Base-by-base conservation (phyloP, 2,888 invertebrate species). In the Cataglyphis rosenhaueri region DNA sequence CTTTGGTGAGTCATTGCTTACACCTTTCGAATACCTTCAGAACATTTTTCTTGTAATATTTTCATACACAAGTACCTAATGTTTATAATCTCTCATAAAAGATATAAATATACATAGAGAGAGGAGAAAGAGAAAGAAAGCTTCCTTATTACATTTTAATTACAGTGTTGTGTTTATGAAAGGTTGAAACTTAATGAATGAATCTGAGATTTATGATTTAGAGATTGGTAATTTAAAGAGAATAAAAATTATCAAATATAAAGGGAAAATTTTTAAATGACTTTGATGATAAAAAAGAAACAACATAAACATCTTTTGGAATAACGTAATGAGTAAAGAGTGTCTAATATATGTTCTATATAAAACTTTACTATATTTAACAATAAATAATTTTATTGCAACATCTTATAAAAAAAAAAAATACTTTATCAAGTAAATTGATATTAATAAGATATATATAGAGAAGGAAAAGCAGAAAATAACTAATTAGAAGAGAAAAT, bases 1-100 rank as follows among this genome's bases (percentile, higher is more conserved):
- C 86, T 90, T 88, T 90, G 90, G 90, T 84, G 83, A 79, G 35
- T 83, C 61, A 32, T 78, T 74, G 52, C 61, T 75, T 71, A 62
- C 35, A 66, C 48, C 18, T 79, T 38, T 64, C 38, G 15, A 48
- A 82, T 70, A 64, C 38, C 38, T 5, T 65, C 32, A 32, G 35
- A 65, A 57, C 44, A 81, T 15, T 41, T 44, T 52, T 52, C 55
- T 71, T 32, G 21, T 48, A 66, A 61, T 35, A 68, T 55, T 48
- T 65, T 48, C 21, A 44, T 32, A 57, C 57, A 21, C 25, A 62
- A 55, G 8, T 64, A 64, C 8, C 52, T 62, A 21, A 62, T 32
- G 18, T 55, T 68, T 79, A 64, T 81, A 71, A 83, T 55, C 25
- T 25, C 55, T 68, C 2, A 48, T 66, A 59, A 84, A 29, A 70